Evolutionary conservation across 92 coral and sea anemone genomes (phyloP).

Genomic region (Palythoa caribaeorum): DNA sequence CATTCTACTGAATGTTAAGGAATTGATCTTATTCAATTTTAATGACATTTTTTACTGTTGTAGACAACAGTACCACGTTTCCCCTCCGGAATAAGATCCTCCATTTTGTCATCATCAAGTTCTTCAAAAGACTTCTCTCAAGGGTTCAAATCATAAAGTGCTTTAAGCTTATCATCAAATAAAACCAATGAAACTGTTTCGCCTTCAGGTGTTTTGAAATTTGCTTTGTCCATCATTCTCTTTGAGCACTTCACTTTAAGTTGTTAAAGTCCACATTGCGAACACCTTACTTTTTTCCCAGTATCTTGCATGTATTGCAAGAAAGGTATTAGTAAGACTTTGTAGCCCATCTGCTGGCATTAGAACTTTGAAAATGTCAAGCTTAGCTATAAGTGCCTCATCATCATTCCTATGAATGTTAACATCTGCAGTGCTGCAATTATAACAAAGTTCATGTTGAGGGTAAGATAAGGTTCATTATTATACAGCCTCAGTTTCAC

Average conservation of each 20-base stretch:
- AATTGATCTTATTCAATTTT: too few relatives aligned
- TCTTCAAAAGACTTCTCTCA: not conserved
- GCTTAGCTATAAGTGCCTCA: constrained; percentile 1
- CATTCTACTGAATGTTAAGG: too few relatives aligned
- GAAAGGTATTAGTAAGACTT: not conserved
- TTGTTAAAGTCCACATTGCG: constrained; percentile 4
- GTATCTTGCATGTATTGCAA: constrained; percentile 12
- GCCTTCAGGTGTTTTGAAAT: not conserved
- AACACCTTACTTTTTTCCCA: constrained; percentile 4
- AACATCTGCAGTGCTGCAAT: not conserved
- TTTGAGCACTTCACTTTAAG: constrained; percentile 4
- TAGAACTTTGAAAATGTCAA: not conserved
- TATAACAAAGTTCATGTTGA: constrained; percentile 35
- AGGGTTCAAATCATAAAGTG: not conserved
- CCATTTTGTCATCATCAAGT: not conserved
- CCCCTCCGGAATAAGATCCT: not conserved
- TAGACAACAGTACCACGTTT: too few relatives aligned
- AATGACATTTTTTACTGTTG: too few relatives aligned
- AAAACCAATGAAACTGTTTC: constrained; percentile 11
- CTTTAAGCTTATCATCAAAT: constrained; percentile 1
- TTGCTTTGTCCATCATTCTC: not conserved
- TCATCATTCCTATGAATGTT: not conserved
- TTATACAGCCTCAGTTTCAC: constrained; percentile 50
- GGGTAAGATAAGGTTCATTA: constrained; percentile 51
- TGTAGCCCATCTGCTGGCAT: constrained; percentile 17